These are phyloP conservation scores for Speoplatyrhinus poulsoni DNA, from an alignment of 2,113 vertebrate genomes.

Conservation along the genomic window DNA sequence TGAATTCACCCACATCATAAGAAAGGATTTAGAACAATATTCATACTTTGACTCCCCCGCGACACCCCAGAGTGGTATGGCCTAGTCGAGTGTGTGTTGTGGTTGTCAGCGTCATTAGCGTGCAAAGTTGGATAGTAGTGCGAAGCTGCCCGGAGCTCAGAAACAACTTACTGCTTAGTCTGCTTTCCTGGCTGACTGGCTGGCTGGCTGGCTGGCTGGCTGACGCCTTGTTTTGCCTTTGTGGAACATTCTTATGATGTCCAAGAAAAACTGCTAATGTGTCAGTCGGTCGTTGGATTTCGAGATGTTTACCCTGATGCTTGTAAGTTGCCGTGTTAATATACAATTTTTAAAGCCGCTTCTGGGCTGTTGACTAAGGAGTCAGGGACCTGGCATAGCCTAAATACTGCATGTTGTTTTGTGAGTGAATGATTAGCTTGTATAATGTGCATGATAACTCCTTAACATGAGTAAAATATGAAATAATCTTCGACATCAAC, in stretches of 20 bases:
- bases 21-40: neutral
- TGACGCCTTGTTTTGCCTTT: constrained; percentile 18
- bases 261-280: constrained; percentile 20
- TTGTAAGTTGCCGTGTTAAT: constrained; percentile 53
- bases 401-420: neutral
- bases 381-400: neutral
- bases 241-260: constrained; percentile 28
- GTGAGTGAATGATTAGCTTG: constrained; percentile 11
- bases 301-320: constrained; percentile 39
- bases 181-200: constrained; percentile 7
- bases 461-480: neutral
- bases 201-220: neutral
- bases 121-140: constrained; percentile 53
- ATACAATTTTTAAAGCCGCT: neutral
- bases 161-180: constrained; percentile 20
- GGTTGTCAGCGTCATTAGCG: constrained; percentile 53
- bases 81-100: constrained; percentile 41
- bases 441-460: neutral
- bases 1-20: neutral
- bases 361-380: neutral
- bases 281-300: constrained; percentile 7
- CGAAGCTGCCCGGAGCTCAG: constrained; percentile 31
- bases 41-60: neutral
- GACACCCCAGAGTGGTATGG: constrained; percentile 22
- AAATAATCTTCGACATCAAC: too few relatives aligned